These are phyloP conservation scores for Lemur catta DNA, from an alignment of 2,797 vertebrate species.

Conservation along the genomic window DNA sequence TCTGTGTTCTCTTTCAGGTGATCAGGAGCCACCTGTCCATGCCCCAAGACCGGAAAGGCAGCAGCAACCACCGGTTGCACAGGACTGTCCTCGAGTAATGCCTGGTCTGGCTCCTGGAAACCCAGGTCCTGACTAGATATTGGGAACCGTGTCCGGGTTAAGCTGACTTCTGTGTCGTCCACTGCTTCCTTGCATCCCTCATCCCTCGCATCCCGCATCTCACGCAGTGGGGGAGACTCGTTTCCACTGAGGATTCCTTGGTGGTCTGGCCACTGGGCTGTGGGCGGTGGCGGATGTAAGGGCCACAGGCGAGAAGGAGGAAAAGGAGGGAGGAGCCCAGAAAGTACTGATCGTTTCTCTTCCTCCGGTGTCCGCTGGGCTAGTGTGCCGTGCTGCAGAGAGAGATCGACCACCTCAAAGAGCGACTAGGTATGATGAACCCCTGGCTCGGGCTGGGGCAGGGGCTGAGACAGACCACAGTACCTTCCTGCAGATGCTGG, in stretches of 20 bases:
- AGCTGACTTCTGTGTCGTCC: too few relatives aligned
- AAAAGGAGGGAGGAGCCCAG: background rate
- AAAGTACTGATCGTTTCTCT: background rate
- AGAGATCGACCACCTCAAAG: background rate
- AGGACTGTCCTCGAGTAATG: background rate
- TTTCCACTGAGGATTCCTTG: background rate
- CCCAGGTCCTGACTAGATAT: background rate
- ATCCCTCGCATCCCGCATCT: too few relatives aligned
- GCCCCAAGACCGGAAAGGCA: background rate
- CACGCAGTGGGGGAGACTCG: background rate
- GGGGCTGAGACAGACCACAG: background rate
- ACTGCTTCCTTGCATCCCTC: too few relatives aligned
- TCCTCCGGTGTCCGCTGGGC: background rate
- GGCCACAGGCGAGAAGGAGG: background rate
- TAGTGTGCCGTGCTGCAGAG: background rate
- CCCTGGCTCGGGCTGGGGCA: too few relatives aligned
- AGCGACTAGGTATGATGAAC: background rate
- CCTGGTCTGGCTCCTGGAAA: background rate
- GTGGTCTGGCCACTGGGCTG: background rate
- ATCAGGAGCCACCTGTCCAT: background rate
- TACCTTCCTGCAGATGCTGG: background rate
- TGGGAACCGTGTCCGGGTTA: background rate
- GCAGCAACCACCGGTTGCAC: background rate
- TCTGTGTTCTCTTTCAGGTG: conserved; percentile 11
- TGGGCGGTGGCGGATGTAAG: background rate